Conservation (phyloP, 2,113 vertebrate species). For the Labeo catla region DNA sequence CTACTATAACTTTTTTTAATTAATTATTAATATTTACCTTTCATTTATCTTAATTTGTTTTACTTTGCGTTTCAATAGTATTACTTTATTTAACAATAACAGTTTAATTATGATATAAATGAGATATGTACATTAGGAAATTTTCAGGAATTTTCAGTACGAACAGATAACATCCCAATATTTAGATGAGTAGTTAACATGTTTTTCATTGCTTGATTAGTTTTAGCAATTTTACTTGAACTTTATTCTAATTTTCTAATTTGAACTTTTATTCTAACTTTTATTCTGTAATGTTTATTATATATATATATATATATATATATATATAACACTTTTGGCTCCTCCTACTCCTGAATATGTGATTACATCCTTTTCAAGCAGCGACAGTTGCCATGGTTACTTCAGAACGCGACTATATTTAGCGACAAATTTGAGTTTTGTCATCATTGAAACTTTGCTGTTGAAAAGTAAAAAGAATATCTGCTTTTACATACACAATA, state of each 20-base stretch:
- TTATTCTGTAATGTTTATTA: no score
- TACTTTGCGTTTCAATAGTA: background rate
- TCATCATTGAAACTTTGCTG: background rate
- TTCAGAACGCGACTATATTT: background rate
- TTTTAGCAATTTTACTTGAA: no score
- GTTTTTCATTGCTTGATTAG: no score
- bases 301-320: background rate
- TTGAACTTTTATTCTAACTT: no score
- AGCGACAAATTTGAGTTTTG: background rate
- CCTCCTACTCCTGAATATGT: background rate
- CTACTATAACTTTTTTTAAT: no score
- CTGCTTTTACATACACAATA: background rate
- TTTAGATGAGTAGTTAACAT: no score
- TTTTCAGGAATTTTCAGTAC: no score
- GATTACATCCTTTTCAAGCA: background rate
- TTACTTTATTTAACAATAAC: background rate
- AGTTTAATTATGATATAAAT: background rate
- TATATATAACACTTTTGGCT: background rate
- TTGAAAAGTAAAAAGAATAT: background rate
- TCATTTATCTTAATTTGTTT: no score
- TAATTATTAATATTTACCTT: no score
- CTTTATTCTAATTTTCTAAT: no score
- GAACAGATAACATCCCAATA: no score
- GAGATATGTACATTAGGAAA: background rate
- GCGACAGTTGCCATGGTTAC: background rate